Evolutionary conservation across 2,113 vertebrate genomes (phyloP), one percentile per base, ranked within the genome.

Genomic region (Cinclus cinclus): DNA sequence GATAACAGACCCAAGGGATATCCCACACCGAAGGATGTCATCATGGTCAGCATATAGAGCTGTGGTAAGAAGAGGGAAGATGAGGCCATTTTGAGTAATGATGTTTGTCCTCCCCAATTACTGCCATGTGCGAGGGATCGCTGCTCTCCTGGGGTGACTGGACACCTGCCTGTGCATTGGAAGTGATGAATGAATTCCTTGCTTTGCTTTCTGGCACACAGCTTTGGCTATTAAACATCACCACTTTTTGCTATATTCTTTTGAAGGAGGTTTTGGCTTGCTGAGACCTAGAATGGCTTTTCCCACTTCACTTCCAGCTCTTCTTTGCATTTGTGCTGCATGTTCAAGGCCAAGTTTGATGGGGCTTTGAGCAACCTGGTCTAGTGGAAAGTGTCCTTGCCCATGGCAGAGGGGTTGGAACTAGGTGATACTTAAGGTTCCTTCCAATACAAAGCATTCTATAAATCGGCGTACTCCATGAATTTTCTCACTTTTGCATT

Each of bases 21-120:
- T 37, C 15, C 7, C 27, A 49, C 24, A 56, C 35, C 49, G 33
- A 56, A 56, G 12, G 35, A 9, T 28, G 27, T 37, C 25, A 28
- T 70, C 35, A 20, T 16, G 15, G 35, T 33, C 63, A 69, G 22
- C 31, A n/a, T 42, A 7, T 13, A 35, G 49, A 75, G 24, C n/a
- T 42, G 35, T 12, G 25, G 56, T 18, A 42, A 63, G 62, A 20
- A 52, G 46, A 13, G 47, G 25, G 35, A 70, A 33, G 49, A 15
- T 1, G 4, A 7, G 10, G 18, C 42, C 2, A 2, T 70, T 69
- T 1, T 1, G 25, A 49, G 27, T 23, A 31, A 47, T 53, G 30
- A 35, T 55, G 7, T 77, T 44, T 70, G 64, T 44, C 42, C 70
- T 77, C 31, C 31, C 31, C 39, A 50, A 6, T 37, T 70, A 37